Percentiles rank a stretch among this genome's conserved stretches.
phyloP scores from a whole-genome alignment of 2,888 invertebrate species.

The Alviniconcha strummeri region DNA sequence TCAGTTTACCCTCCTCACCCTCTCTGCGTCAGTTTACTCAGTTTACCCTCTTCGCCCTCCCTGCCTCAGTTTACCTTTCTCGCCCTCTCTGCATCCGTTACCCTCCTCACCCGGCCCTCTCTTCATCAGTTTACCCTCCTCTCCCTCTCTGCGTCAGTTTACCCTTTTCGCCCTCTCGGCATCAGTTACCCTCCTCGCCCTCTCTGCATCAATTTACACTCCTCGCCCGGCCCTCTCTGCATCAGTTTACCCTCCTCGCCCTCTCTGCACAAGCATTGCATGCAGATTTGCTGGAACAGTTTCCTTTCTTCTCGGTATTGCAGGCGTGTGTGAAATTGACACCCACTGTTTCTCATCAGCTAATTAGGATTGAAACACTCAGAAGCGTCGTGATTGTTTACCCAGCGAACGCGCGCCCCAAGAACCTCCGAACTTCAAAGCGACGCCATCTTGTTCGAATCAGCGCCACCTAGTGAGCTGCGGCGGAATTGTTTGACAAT shows the following conservation, averaged over 20 bases:
- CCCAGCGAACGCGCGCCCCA: neutral
- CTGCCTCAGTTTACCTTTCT: neutral
- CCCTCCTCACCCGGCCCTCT: neutral
- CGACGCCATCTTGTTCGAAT: slow-evolving; percentile 28
- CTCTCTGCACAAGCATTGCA: neutral
- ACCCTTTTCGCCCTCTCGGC: neutral
- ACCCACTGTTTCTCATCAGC: slow-evolving; percentile 1
- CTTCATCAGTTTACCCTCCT: neutral
- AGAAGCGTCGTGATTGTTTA: slow-evolving; percentile 11
- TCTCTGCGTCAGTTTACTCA: neutral
- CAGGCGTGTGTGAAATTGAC: neutral
- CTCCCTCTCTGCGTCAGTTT: neutral
- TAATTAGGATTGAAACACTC: slow-evolving; percentile 19
- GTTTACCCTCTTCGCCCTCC: neutral
- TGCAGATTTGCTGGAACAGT: too few relatives aligned
- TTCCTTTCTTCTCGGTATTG: slow-evolving; percentile 1
- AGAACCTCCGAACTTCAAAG: slow-evolving; percentile 20
- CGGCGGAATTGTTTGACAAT: neutral
- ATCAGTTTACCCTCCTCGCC: neutral
- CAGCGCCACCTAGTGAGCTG: slow-evolving; percentile 22
- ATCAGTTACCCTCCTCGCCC: neutral
- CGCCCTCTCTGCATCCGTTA: neutral
- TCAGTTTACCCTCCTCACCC: neutral
- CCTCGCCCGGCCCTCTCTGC: neutral
- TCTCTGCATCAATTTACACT: neutral